phyloP scores from a whole-genome alignment of 2,888 invertebrate genomes.

The Trachelus stipa region DNA sequence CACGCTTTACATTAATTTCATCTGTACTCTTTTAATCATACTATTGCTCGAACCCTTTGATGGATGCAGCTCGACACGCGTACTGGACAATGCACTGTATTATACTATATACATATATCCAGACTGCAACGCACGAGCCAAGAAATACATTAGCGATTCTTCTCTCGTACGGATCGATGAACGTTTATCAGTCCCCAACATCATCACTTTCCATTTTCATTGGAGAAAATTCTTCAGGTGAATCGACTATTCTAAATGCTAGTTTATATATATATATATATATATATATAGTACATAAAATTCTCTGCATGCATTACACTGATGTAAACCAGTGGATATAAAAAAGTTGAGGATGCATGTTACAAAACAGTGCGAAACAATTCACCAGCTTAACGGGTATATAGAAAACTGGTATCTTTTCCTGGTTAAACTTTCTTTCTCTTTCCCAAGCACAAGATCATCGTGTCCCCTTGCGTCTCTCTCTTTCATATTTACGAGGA shows the following conservation, averaged over 20 bases:
- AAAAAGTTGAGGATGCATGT: too few relatives aligned
- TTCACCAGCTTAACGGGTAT: neutral
- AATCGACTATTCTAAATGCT: too few relatives aligned
- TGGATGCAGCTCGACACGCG: too few relatives aligned
- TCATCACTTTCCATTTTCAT: constrained; percentile 9
- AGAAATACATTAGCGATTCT: constrained; percentile 30
- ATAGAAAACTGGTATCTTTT: neutral
- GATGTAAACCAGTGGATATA: too few relatives aligned
- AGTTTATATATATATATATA: too few relatives aligned
- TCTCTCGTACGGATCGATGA: constrained; percentile 31
- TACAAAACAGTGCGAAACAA: constrained; percentile 4
- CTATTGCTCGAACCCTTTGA: too few relatives aligned
- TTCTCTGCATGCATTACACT: too few relatives aligned
- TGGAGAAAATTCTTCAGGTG: neutral
- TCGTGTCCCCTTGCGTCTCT: neutral
- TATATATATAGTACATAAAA: too few relatives aligned
- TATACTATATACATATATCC: constrained; percentile 15
- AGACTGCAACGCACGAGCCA: constrained; percentile 16
- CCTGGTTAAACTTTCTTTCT: neutral
- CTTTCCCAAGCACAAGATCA: neutral
- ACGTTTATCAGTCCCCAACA: constrained; percentile 4
- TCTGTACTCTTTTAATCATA: too few relatives aligned
- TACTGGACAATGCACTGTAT: too few relatives aligned
- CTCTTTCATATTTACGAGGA: neutral
- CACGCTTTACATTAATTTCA: too few relatives aligned